Evolutionary conservation across 1,140 invertebrate species (phyloP).

Genomic region (Potamilus streckersoni): DNA sequence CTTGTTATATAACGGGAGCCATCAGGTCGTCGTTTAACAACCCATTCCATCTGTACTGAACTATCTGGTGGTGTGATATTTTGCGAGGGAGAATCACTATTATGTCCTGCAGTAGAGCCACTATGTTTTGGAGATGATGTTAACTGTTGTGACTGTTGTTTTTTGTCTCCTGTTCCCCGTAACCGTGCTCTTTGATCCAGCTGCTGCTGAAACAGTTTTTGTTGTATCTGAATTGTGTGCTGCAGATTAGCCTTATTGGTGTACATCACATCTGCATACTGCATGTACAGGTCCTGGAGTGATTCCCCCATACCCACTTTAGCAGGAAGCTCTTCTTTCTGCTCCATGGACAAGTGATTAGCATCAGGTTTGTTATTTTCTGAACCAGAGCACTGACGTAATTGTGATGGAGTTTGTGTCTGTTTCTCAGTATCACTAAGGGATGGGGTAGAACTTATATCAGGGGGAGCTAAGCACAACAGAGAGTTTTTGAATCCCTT

Average conservation of each 20-base stretch:
- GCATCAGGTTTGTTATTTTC: constrained; percentile 39
- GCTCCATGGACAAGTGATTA: constrained; percentile 3
- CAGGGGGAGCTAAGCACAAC: constrained; percentile 58
- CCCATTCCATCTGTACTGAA: constrained; percentile 77
- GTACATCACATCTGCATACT: constrained; percentile 74
- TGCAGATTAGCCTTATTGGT: constrained; percentile 80
- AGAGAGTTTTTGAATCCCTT: constrained; percentile 63
- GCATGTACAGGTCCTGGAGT: constrained; percentile 63
- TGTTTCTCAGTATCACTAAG: constrained; percentile 63
- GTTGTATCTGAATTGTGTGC: constrained; percentile 80
- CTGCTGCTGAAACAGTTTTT: constrained; percentile 76
- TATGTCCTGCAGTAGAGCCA: constrained; percentile 44
- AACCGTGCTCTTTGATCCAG: constrained; percentile 58
- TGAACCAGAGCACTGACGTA: constrained; percentile 50
- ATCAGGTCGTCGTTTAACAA: constrained; percentile 83
- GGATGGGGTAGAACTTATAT: constrained; percentile 44
- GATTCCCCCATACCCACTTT: constrained; percentile 55
- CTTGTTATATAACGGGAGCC: constrained; percentile 84
- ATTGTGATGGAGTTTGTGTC: constrained; percentile 59
- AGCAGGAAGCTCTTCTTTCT: constrained; percentile 29
- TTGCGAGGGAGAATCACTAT: constrained; percentile 23
- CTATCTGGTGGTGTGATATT: constrained; percentile 49
- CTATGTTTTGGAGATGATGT: constrained; percentile 39
- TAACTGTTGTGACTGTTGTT: constrained; percentile 23
- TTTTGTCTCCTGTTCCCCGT: constrained; percentile 14